Evolutionary conservation across 1,140 invertebrate genomes (phyloP), one percentile per base, ranked within the genome.

Genomic region (Drosophila kikkawai): DNA sequence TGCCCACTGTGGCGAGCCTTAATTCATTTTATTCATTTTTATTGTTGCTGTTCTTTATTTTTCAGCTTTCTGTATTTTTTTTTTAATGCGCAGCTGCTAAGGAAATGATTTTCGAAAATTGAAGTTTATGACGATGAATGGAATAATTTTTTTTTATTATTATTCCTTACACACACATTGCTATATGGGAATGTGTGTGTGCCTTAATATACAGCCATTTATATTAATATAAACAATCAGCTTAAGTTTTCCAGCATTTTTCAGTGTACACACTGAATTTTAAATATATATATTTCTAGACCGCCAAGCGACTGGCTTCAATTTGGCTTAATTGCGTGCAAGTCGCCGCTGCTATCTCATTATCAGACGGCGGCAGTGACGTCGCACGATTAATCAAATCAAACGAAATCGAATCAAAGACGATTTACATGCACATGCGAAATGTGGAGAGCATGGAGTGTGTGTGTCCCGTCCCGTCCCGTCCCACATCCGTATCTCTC

Each of bases 101-200:
- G 90, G 91, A 91, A 91, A 91, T 91, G 86, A 91, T 91, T 91
- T 91, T 91, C 83, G 75, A 91, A 91, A 91, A 91, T 91, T 91
- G 80, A 91, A 91, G 85, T 91, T 91, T 91, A 91, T 91, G 85
- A 91, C 82, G 91, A 87, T 87, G 91, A 91, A 87, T 91, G 90
- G 85, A 90, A 91, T 91, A 79, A 58, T 78, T 77, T 73, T 70
- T 75, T 63, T 73, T 74, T 80, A 44, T 45, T 68, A 68, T 69
- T 83, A 57, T 84, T 80, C 34, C 70, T 44, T 58, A 36, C 44
- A 61, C 60, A 58, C 53, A 56, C 22, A 45, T 63, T 22, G 59
- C 36, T 45, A 29, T 26, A n/a, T 50, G 53, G 53, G 41, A 32
- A 53, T 48, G 53, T 68, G 17, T 68, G 17, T 71, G 60, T 80